Conservation (phyloP, 2,888 invertebrate species). For the Drosophila cognata region DNA sequence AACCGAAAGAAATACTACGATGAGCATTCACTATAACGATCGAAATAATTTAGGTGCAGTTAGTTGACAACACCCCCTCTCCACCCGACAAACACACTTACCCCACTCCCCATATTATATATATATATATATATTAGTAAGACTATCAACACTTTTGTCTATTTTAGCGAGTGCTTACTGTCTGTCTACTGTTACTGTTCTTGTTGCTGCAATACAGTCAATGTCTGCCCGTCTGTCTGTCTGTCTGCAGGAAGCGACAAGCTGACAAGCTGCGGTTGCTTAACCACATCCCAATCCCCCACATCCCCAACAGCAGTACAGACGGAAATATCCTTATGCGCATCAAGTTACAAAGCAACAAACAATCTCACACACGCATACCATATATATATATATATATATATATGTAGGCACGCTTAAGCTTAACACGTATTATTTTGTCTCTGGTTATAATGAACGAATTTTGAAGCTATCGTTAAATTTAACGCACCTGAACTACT, state of each 20-base stretch:
- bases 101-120: too few species aligned
- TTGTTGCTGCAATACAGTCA: conserved; percentile 1
- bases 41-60: conserved; percentile 41
- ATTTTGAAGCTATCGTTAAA: background rate
- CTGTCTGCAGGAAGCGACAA: conserved; percentile 31
- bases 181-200: conserved; percentile 3
- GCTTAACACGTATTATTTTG: background rate
- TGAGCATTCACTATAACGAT: conserved; percentile 44
- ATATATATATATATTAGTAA: background rate
- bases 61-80: background rate
- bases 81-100: background rate
- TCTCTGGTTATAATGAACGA: background rate
- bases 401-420: background rate
- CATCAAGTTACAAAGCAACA: conserved; percentile 29
- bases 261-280: conserved; percentile 25
- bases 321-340: conserved; percentile 43
- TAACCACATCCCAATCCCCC: conserved; percentile 31
- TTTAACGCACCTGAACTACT: background rate
- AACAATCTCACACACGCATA: background rate
- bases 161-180: conserved; percentile 7
- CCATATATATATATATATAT: conserved; percentile 4
- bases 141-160: background rate
- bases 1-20: conserved; percentile 32
- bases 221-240: background rate
- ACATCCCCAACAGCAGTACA: conserved; percentile 4